phyloP scores from a whole-genome alignment of 2,113 vertebrate genomes.

The Nipponia nippon region DNA sequence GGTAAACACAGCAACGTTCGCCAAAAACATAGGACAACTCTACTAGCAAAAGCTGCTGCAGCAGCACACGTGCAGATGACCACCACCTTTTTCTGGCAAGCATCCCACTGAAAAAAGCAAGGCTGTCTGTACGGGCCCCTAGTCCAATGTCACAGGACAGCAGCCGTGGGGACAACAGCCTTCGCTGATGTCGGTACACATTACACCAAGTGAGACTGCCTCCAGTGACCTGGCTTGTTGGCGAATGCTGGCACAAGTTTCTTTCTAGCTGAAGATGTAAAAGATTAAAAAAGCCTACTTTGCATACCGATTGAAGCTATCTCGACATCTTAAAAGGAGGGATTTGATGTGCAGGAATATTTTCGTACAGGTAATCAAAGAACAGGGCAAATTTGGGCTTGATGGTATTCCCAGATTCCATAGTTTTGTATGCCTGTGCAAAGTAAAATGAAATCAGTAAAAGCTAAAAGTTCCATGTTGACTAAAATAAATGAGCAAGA shows the following conservation, averaged over 20 bases:
- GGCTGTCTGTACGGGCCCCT: not conserved
- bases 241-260: rapidly evolving
- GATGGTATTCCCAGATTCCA: not conserved
- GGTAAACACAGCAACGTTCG: not conserved
- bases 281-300: not conserved
- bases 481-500: not conserved
- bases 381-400: not conserved
- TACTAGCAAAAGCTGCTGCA: not conserved
- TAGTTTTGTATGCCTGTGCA: not conserved
- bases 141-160: not conserved
- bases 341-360: not conserved
- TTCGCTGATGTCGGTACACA: too few relatives aligned
- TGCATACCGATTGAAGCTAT: not conserved
- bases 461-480: not conserved
- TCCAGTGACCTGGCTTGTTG: rapidly evolving
- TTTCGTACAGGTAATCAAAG: not conserved
- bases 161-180: not conserved
- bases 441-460: not conserved
- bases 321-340: not conserved
- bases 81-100: not conserved
- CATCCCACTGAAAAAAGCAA: not conserved
- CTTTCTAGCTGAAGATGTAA: not conserved
- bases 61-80: not conserved
- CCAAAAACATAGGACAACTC: not conserved
- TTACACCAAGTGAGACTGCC: not conserved